Evolutionary conservation across 2,113 vertebrate genomes (phyloP), one percentile per base, ranked within the genome.

Genomic region (Oncorhynchus masou): DNA sequence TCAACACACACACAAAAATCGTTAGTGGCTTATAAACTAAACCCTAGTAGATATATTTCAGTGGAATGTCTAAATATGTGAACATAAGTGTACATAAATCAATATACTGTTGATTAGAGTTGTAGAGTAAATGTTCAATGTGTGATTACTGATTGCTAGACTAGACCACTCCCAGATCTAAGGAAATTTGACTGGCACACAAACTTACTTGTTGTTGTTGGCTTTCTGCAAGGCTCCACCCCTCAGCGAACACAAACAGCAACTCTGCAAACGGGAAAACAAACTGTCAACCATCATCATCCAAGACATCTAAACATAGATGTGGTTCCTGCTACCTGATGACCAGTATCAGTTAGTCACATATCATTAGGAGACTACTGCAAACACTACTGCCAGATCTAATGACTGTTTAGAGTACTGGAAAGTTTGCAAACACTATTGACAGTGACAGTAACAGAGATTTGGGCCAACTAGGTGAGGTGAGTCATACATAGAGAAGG

Each of bases 201-300:
- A 11, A 1, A 93, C 95, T 93, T 89, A 99, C 98, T 97, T 97
- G 89, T 96, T 94, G 73, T 97, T 97, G 74, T 97, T 99, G 77
- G 97, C 96, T 93, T 94, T 96, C 91, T 98, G 96, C 86, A 99
- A 89, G 0, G 98, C 98, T 81, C 98, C 98, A 29, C 98, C 98
- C 81, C 98, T 93, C 81, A 99, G 91, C 0, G 95, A 96, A 90
- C 98, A 99, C 85, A 99, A 90, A 89, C 98, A 99, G 92, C 98
- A 99, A 78, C 95, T 96, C 97, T 99, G 89, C 72, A 87, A 74
- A 45, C 66, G 81, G 71, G 57, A 45, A 11, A 45, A 51, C 2
- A 54, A 48, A 39, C 2, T 73, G 20, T 51, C 2, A 78, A 22
- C 7, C 71, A 6, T 67, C 39, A 24, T 7, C 31, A 74, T 13